Evolutionary conservation across 1,140 invertebrate species (phyloP).

Genomic region (Cherax quadricarinatus): DNA sequence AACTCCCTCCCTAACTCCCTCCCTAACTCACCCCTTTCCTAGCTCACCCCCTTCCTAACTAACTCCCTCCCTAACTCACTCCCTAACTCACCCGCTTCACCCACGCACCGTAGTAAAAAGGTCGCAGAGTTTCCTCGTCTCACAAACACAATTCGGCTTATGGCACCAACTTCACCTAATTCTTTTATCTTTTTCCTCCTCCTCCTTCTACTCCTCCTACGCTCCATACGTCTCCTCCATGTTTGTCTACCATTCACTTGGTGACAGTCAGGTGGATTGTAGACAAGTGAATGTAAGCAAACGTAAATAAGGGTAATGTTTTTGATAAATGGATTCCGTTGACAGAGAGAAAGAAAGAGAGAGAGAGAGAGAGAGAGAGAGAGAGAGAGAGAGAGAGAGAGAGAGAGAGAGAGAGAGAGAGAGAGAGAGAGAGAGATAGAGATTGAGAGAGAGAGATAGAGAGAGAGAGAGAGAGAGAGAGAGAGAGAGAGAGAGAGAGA

Average conservation of each 20-base stretch:
- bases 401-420: neutral
- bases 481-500: neutral
- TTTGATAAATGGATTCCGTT: too few species aligned
- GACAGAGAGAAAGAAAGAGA: too few species aligned
- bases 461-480: constrained; percentile 14
- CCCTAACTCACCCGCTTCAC: neutral
- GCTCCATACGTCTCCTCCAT: neutral
- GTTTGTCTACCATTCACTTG: neutral
- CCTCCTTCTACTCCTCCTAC: neutral
- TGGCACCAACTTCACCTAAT: too few species aligned
- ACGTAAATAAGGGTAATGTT: neutral
- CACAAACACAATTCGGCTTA: too few species aligned
- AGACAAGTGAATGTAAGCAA: neutral
- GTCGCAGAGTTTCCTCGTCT: too few species aligned
- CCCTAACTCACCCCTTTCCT: too few species aligned
- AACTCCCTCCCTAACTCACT: neutral
- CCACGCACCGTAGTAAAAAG: too few species aligned
- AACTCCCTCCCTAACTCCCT: too few species aligned
- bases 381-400: neutral
- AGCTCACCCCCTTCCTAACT: neutral
- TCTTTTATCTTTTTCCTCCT: neutral
- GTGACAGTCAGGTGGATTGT: neutral
- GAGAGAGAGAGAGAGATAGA: neutral
- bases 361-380: neutral
- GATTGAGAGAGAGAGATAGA: constrained; percentile 1